Evolutionary conservation across 30 jellyfish, hydroid and myxozoan species (phyloP).

Genomic region (Cassiopea andromeda): DNA sequence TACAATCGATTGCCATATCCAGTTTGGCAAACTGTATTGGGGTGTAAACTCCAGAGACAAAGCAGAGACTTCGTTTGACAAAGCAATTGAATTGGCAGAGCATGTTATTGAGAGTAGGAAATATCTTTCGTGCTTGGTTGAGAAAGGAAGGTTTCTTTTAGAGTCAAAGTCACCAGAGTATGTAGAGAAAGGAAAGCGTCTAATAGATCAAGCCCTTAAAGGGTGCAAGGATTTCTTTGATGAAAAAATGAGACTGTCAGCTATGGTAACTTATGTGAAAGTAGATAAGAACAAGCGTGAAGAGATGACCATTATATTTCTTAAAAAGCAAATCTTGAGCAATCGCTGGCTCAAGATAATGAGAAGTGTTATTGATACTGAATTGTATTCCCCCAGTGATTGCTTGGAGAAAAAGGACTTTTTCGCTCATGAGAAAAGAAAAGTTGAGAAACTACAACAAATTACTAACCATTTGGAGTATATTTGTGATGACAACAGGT

Average conservation of each 20-base stretch:
- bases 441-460: not conserved
- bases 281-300: not conserved
- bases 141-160: slow-evolving; percentile 25
- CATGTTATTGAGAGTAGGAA: not conserved
- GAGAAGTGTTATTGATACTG: not conserved
- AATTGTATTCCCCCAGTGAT: not conserved
- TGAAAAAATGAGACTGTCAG: not conserved
- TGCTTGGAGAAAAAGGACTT: not conserved
- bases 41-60: not conserved
- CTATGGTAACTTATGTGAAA: not conserved
- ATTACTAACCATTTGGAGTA: too few species aligned
- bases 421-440: not conserved
- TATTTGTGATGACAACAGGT: too few species aligned
- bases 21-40: slow-evolving; percentile 19
- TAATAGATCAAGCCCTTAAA: not conserved
- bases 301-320: not conserved
- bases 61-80: not conserved
- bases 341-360: not conserved
- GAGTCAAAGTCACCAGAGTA: not conserved
- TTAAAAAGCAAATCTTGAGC: not conserved
- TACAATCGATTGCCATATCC: slow-evolving; percentile 22
- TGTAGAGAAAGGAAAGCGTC: not conserved
- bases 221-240: not conserved
- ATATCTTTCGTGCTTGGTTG: not conserved
- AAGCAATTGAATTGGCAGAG: slow-evolving; percentile 1